These are phyloP conservation scores for Eonycteris spelaea DNA, from an alignment of 2,113 vertebrate species.

Conservation along the genomic window DNA sequence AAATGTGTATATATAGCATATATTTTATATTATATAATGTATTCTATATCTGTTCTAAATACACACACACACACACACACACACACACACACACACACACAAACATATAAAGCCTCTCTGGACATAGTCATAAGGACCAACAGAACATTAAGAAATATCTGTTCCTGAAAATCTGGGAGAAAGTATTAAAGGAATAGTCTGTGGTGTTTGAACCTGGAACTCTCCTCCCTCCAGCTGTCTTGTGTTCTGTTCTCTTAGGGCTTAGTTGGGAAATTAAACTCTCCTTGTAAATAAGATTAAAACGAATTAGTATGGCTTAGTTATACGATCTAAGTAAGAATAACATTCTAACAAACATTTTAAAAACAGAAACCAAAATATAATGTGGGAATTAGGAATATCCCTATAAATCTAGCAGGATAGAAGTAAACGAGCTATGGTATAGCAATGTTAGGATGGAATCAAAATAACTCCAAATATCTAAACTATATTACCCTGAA, in stretches of 20 bases:
- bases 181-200: not conserved
- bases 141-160: not conserved
- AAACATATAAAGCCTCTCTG: not conserved
- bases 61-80: not conserved
- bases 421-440: not conserved
- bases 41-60: not conserved
- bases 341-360: not conserved
- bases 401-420: not conserved
- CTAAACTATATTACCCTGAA: not conserved
- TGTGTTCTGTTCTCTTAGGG: not conserved
- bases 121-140: not conserved
- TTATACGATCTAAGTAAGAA: not conserved
- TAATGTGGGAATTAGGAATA: not conserved
- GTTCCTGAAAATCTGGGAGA: not conserved
- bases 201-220: not conserved
- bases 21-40: not conserved
- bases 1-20: not conserved
- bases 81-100: not conserved
- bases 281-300: not conserved
- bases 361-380: not conserved
- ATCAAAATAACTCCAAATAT: not conserved
- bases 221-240: accelerated
- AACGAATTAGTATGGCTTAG: not conserved
- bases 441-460: not conserved
- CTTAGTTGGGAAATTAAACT: not conserved